Evolutionary conservation across 2,888 invertebrate species (phyloP).

Genomic region (Macropis europaea): DNA sequence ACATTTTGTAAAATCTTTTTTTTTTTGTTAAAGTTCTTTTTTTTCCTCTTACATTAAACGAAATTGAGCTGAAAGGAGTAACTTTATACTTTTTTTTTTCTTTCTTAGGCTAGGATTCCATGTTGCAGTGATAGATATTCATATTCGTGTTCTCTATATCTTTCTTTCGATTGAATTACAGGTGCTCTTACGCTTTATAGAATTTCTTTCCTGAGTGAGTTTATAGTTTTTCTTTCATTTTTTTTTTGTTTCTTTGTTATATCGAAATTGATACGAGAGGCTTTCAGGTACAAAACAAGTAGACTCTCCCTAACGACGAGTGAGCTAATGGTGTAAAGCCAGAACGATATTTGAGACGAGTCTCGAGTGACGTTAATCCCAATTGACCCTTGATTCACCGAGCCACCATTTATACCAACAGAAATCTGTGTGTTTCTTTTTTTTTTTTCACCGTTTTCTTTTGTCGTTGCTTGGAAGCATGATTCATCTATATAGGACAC

Average conservation of each 20-base stretch:
- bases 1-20: slow-evolving; percentile 12
- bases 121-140: slow-evolving; percentile 30
- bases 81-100: neutral
- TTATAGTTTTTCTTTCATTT: slow-evolving; percentile 53
- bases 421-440: slow-evolving; percentile 7
- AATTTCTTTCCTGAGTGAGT: slow-evolving; percentile 73
- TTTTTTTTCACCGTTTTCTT: neutral
- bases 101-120: slow-evolving; percentile 44
- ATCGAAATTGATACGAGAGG: slow-evolving; percentile 68
- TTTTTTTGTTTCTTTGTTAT: slow-evolving; percentile 15
- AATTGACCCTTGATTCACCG: slow-evolving; percentile 37
- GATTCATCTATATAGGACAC: slow-evolving; percentile 37
- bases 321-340: slow-evolving; percentile 35
- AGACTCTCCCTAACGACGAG: slow-evolving; percentile 37
- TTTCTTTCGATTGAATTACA: slow-evolving; percentile 39
- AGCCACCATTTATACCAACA: slow-evolving; percentile 30
- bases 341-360: slow-evolving; percentile 23
- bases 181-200: slow-evolving; percentile 57
- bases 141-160: slow-evolving; percentile 22
- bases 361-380: slow-evolving; percentile 30
- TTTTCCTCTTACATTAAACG: neutral
- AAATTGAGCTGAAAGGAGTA: slow-evolving; percentile 29
- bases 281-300: slow-evolving; percentile 74
- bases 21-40: neutral
- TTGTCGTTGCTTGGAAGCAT: slow-evolving; percentile 68